These are phyloP conservation scores for Papilio protenor DNA, from an alignment of 2,888 invertebrate species.

Conservation along the genomic window DNA sequence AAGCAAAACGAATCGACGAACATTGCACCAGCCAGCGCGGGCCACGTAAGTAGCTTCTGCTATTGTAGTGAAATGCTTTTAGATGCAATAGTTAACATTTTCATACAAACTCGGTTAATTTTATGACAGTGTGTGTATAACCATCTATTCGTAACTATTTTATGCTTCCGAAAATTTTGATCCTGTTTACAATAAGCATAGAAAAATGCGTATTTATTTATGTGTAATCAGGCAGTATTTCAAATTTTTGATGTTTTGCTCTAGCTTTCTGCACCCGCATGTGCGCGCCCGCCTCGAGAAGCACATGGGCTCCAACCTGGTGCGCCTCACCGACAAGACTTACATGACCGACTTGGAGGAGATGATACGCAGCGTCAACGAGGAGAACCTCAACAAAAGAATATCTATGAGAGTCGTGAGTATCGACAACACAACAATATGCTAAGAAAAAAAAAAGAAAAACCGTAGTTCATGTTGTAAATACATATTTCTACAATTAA, in stretches of 20 bases:
- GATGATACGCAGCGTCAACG: constrained; percentile 86
- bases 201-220: not conserved
- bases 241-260: constrained; percentile 8
- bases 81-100: not conserved
- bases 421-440: constrained; percentile 45
- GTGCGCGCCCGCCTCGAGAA: constrained; percentile 87
- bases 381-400: constrained; percentile 85
- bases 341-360: constrained; percentile 88
- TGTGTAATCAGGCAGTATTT: not conserved
- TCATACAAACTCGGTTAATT: not conserved
- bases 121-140: not conserved
- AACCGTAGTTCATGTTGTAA: too few relatives aligned
- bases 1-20: constrained; percentile 64
- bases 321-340: constrained; percentile 86
- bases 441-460: too few relatives aligned
- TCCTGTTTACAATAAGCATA: too few relatives aligned
- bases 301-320: constrained; percentile 88
- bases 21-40: constrained; percentile 56
- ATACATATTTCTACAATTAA: not conserved
- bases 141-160: not conserved
- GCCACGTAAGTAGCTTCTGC: constrained; percentile 56
- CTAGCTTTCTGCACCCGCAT: constrained; percentile 86
- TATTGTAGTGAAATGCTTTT: constrained; percentile 21
- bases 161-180: not conserved
- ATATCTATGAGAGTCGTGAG: constrained; percentile 86